Percentiles rank a stretch among this genome's conserved stretches.
Evolutionary conservation across 2,797 vertebrate species (phyloP).

Genomic region (Bufotes viridis): DNA sequence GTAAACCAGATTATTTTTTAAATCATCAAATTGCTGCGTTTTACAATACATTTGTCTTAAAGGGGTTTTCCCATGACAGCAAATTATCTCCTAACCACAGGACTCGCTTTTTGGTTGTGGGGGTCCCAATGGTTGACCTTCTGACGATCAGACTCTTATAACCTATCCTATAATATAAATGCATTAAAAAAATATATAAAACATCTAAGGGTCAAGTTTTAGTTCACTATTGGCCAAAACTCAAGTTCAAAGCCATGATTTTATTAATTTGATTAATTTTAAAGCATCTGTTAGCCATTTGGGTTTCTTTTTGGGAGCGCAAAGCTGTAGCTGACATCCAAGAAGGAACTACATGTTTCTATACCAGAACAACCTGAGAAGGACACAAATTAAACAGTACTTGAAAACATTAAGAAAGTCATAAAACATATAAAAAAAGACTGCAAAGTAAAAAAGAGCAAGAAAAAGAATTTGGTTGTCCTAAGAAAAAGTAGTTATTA

Average conservation of each 20-base stretch:
- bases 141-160: too few relatives aligned
- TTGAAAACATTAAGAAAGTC: slow-evolving; percentile 55
- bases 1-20: not conserved
- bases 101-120: too few relatives aligned
- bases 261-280: slow-evolving; percentile 56
- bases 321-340: slow-evolving; percentile 45
- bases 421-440: slow-evolving; percentile 56
- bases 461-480: slow-evolving; percentile 44
- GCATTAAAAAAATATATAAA: too few relatives aligned
- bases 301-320: slow-evolving; percentile 35
- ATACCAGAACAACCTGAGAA: slow-evolving; percentile 50
- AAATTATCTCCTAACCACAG: too few relatives aligned
- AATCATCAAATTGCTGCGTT: not conserved
- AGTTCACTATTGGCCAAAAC: slow-evolving; percentile 21
- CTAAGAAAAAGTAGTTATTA: slow-evolving; percentile 34
- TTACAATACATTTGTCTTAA: not conserved
- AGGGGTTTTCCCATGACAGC: too few relatives aligned
- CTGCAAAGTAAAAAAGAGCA: slow-evolving; percentile 54
- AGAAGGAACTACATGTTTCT: slow-evolving; percentile 34
- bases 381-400: slow-evolving; percentile 55
- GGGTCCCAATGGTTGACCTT: too few relatives aligned
- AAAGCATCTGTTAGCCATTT: slow-evolving; percentile 51
- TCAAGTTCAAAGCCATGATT: slow-evolving; percentile 46
- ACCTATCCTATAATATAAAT: too few relatives aligned
- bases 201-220: slow-evolving; percentile 25